These are phyloP conservation scores for Eulimnadia texana DNA, from an alignment of 1,140 invertebrate species.

Conservation along the genomic window DNA sequence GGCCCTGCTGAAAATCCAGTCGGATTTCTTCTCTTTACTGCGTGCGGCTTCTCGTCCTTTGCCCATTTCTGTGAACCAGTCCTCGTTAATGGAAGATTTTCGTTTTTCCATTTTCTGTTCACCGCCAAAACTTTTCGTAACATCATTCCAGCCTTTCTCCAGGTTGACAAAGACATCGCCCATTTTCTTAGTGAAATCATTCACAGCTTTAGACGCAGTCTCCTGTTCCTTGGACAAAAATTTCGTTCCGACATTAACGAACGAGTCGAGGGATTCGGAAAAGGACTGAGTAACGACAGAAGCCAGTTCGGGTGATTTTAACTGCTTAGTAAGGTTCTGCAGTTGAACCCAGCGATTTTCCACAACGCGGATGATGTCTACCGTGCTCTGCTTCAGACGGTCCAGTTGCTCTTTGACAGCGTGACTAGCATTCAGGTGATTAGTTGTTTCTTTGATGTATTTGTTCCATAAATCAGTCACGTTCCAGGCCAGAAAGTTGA, in stretches of 20 bases:
- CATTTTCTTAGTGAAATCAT: background rate
- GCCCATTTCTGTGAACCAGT: conserved; percentile 2
- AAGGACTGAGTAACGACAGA: background rate
- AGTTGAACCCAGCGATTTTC: background rate
- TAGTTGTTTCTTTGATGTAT: background rate
- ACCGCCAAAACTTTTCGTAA: background rate
- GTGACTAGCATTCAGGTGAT: background rate
- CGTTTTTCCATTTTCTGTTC: background rate
- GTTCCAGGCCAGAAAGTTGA: background rate
- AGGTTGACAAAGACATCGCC: background rate
- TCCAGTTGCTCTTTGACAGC: background rate
- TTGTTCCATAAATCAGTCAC: background rate
- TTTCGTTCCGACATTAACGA: background rate
- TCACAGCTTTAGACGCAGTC: background rate
- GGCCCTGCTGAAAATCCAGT: conserved; percentile 6
- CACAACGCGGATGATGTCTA: background rate
- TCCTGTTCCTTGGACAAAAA: background rate
- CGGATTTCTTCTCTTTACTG: background rate
- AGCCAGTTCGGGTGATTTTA: background rate
- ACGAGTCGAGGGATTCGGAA: background rate
- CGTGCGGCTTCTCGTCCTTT: background rate
- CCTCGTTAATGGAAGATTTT: background rate
- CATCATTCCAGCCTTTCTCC: background rate
- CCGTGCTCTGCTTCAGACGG: background rate
- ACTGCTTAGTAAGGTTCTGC: background rate